Base-by-base conservation (phyloP, 2,888 invertebrate species). In the Pristionchus japonicus region DNA sequence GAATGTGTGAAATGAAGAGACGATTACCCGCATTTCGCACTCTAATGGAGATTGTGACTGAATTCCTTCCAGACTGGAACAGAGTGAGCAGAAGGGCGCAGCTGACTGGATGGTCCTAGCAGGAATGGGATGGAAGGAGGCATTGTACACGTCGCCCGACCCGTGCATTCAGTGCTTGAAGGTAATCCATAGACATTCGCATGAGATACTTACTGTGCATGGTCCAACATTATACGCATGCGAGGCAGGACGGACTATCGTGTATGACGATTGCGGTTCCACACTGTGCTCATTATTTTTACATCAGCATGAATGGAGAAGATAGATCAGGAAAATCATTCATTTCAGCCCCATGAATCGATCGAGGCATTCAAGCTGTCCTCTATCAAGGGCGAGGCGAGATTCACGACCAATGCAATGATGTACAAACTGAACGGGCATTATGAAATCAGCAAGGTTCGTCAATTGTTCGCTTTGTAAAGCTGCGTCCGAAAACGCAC, bases 321-420 rank as follows among this genome's bases (percentile, higher is more conserved):
- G 27, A 31, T 27, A 4, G 27, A 64, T 64, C 2, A 11, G 6
- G 9, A 74, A 43, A 43, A n/a, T 43, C 43, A 3, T 3, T 82
- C 34, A 34, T 40, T 86, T 11, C 37, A 86, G 86, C 37, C 70
- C 1, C 49, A 89, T 88, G 91, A 89, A 31, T 40, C 74, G 27
- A 85, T 87, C n/a, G 90, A 90, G 43, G 74, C 87, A 31, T 40
- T 91, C 84, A 93, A 93, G 82, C 61, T 93, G 88, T 86, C 89
- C 0, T 57, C 90, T 6, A 89, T 93, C 40, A 90, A 90, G 52
- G 74, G 97, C 89, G 99, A 99, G 95, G 98, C 98, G 1, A 98
- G 98, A 95, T 99, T 98, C 95, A 99, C 99, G 6, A 98, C 98
- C 1, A 98, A 97, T 17, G 98, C 98, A 0, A 98, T 98, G 95